Evolutionary conservation across 1,140 invertebrate genomes (phyloP), one percentile per base, ranked within the genome.

Genomic region (Sycophila sp.): DNA sequence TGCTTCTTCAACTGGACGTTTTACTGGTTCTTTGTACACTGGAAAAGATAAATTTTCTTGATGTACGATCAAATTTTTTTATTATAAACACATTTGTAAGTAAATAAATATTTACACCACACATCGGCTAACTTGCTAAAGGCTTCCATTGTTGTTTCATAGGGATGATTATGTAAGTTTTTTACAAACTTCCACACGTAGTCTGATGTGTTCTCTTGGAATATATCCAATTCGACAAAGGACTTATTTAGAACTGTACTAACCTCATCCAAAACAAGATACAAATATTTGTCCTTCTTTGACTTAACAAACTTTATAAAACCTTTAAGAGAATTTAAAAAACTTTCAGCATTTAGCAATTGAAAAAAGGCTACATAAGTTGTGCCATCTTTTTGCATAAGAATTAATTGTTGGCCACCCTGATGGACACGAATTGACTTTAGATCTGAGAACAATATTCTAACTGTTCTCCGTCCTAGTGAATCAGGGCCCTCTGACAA

Each of bases 121-220:
- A 91, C 89, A 86, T 94, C 93, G 28, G 93, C 92, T 24, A 96
- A 86, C 87, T 95, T 95, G 26, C 93, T 92, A 84, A 96, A 95
- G 7, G 94, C 92, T 79, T 92, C 91, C 80, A 95, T 77, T 8
- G 94, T 93, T 2, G 93, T 92, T 81, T 92, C 92, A 81, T 93
- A 94, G 0, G 94, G 94, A 80, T 93, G 88, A 77, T 92, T 86
- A 26, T 91, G 91, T 32, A 94, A 87, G 81, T 92, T 92, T 28
- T 88, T 89, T 7, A 93, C 87, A 76, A 94, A 88, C 76, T 89
- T 90, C 92, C 92, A 90, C 13, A 92, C 87, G 58, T 89, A 88
- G 82, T 91, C 84, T 0, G 91, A 86, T 7, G 88, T 85, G 72
- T 90, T 89, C 58, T 94, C 92, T 69, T 90, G 87, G 86, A 95